phyloP scores from a whole-genome alignment of 1,140 invertebrate genomes.

The Lordiphosa stackelbergi region DNA sequence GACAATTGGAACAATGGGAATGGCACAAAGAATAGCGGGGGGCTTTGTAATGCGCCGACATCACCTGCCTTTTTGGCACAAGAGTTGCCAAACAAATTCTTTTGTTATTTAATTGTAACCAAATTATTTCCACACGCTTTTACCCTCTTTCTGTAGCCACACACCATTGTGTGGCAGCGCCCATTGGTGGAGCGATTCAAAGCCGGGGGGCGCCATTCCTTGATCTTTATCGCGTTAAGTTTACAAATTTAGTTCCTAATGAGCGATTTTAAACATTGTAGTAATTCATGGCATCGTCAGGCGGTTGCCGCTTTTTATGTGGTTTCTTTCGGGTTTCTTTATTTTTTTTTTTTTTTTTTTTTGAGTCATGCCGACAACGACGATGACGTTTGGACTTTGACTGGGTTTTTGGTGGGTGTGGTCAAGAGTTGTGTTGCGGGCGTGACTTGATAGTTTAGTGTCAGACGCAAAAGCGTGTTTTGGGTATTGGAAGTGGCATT shows the following conservation, averaged over 20 bases:
- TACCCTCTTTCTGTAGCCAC: slow-evolving; percentile 28
- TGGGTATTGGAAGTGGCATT: slow-evolving; percentile 32
- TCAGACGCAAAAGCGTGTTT: slow-evolving; percentile 29
- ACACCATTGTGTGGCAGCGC: slow-evolving; percentile 33
- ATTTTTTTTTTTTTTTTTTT: slow-evolving; percentile 14
- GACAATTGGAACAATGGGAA: slow-evolving; percentile 47
- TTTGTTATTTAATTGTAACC: slow-evolving; percentile 76
- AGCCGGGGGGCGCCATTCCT: slow-evolving; percentile 18
- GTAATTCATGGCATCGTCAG: slow-evolving; percentile 48
- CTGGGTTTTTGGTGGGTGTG: slow-evolving; percentile 49
- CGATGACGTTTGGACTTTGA: slow-evolving; percentile 22
- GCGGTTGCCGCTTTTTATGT: slow-evolving; percentile 60
- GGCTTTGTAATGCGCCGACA: slow-evolving; percentile 60
- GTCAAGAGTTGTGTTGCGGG: slow-evolving; percentile 26
- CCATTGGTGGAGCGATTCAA: slow-evolving; percentile 12
- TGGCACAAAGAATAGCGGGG: slow-evolving; percentile 9
- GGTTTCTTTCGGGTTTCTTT: slow-evolving; percentile 40
- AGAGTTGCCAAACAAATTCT: slow-evolving; percentile 76
- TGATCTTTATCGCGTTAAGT: slow-evolving; percentile 66
- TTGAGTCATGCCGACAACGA: slow-evolving; percentile 17
- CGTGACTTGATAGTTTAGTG: slow-evolving; percentile 63
- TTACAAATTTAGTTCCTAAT: slow-evolving; percentile 72
- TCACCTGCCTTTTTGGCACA: slow-evolving; percentile 29
- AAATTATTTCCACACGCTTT: slow-evolving; percentile 75
- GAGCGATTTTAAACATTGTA: slow-evolving; percentile 67